Evolutionary conservation across 2,888 invertebrate genomes (phyloP).

Genomic region (Tachystola acroxantha): DNA sequence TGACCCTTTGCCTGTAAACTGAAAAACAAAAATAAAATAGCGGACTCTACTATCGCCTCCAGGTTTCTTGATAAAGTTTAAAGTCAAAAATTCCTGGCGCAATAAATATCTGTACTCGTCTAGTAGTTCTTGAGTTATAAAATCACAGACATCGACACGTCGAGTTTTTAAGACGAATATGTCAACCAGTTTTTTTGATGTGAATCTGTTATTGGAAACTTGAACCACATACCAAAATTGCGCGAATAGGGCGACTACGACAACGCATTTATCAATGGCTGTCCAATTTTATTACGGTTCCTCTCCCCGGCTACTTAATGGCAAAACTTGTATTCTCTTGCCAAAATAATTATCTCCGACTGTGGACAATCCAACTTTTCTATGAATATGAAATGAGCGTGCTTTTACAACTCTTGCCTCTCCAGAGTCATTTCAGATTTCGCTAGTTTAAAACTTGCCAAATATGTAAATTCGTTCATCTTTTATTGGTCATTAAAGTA

Average conservation of each 20-base stretch:
- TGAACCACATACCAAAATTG: background rate
- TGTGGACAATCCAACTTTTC: constrained; percentile 13
- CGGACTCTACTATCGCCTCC: too few species aligned
- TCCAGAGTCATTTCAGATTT: constrained; percentile 10
- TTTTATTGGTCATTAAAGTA: background rate
- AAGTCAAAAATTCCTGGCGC: too few species aligned
- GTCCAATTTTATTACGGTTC: constrained; percentile 33
- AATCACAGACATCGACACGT: too few species aligned
- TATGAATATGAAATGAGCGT: constrained; percentile 24
- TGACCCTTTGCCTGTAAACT: too few species aligned
- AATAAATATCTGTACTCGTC: too few species aligned
- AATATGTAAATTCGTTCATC: constrained; percentile 1
- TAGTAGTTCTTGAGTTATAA: too few species aligned
- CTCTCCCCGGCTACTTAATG: constrained; percentile 22
- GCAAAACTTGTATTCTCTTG: constrained; percentile 28
- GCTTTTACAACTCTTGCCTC: constrained; percentile 14
- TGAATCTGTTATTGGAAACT: too few species aligned
- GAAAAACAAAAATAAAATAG: too few species aligned
- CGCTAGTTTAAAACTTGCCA: constrained; percentile 6
- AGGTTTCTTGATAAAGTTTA: too few species aligned
- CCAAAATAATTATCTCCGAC: constrained; percentile 36
- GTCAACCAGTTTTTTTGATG: too few species aligned
- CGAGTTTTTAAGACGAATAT: too few species aligned
- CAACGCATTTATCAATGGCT: constrained; percentile 32
- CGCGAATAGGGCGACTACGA: constrained; percentile 14